Conservation (phyloP, 2,113 vertebrate species). For the Oxygymnocypris stewartii region DNA sequence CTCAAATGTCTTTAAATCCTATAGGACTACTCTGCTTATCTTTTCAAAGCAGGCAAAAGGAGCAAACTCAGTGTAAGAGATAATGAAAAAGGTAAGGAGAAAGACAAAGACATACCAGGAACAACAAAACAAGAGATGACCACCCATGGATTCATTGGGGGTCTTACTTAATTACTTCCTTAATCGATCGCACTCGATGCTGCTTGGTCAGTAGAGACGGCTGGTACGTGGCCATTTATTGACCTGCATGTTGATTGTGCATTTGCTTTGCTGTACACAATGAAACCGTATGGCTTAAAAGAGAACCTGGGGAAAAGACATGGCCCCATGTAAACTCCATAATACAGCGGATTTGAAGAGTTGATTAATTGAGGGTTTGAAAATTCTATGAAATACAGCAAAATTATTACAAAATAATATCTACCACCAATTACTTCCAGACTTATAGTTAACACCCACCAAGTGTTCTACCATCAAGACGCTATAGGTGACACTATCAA, state of each 20-base stretch:
- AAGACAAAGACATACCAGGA: constrained; percentile 41
- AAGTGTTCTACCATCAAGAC: neutral
- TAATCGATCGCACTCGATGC: constrained; percentile 61
- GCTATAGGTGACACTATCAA: neutral
- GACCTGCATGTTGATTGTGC: constrained; percentile 65
- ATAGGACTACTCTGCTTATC: constrained; percentile 42
- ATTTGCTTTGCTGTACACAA: constrained; percentile 62
- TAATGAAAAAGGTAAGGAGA: constrained; percentile 43
- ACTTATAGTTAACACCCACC: neutral
- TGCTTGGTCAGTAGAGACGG: constrained; percentile 60
- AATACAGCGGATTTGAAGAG: neutral
- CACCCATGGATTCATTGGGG: constrained; percentile 62
- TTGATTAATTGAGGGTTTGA: neutral
- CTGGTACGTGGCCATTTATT: constrained; percentile 64
- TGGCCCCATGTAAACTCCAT: neutral
- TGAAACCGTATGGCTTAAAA: constrained; percentile 32
- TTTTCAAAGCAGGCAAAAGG: constrained; percentile 41
- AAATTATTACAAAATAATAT: neutral
- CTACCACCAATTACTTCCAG: neutral
- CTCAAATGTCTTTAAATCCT: constrained; percentile 29
- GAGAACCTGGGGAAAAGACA: constrained; percentile 33
- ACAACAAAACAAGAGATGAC: constrained; percentile 47
- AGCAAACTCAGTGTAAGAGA: constrained; percentile 28
- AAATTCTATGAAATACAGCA: neutral
- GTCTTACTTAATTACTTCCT: constrained; percentile 70